phyloP scores from a whole-genome alignment of 2,888 invertebrate genomes.

The Troides aeacus region DNA sequence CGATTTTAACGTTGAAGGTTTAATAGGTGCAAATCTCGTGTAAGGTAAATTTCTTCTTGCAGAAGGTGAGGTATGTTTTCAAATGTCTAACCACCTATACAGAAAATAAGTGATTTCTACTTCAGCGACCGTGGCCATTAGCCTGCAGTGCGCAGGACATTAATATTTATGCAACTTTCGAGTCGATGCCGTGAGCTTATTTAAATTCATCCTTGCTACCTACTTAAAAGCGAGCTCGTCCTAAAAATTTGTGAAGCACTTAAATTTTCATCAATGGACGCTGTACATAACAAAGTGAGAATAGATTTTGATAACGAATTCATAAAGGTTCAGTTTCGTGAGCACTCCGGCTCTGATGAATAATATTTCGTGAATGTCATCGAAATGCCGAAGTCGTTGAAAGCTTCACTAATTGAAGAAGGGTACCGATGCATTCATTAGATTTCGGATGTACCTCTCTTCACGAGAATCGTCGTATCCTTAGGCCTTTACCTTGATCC shows the following conservation, averaged over 20 bases:
- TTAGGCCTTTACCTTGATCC: too few relatives aligned
- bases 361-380: conserved; percentile 7
- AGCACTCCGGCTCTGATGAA: conserved; percentile 28
- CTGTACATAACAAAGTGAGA: conserved; percentile 38
- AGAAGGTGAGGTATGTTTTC: too few relatives aligned
- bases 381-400: conserved; percentile 7
- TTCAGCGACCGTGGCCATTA: conserved; percentile 60
- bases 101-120: conserved; percentile 32
- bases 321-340: conserved; percentile 31
- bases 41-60: too few relatives aligned
- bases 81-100: too few relatives aligned
- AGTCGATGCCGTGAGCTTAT: conserved; percentile 69
- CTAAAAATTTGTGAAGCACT: conserved; percentile 63
- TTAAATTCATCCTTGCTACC: conserved; percentile 70
- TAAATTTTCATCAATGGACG: conserved; percentile 54
- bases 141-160: conserved; percentile 61
- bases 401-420: conserved; percentile 8
- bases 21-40: background rate
- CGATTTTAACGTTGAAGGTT: background rate
- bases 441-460: too few relatives aligned
- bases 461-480: too few relatives aligned
- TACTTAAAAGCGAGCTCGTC: conserved; percentile 59
- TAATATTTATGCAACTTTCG: conserved; percentile 72
- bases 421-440: background rate
- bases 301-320: conserved; percentile 40